Evolutionary conservation across 2,113 vertebrate species (phyloP), one percentile per base, ranked within the genome.

Genomic region (Lepisosteus osseus): DNA sequence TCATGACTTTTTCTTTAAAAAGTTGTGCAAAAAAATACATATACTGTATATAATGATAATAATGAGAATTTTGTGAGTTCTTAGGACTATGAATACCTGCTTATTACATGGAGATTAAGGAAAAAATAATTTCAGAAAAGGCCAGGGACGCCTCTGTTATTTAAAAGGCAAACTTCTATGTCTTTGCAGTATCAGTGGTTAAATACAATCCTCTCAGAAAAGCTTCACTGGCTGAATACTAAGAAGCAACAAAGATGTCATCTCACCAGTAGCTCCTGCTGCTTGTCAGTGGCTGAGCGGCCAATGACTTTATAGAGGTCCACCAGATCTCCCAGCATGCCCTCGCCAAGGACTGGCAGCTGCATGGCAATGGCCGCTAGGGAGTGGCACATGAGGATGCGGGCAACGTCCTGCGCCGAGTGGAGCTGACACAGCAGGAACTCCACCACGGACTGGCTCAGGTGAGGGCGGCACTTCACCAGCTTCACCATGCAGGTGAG

Each of bases 211-310:
- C 29, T 29, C 29, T 29, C 29, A 29, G 29, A 29, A 29, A 29
- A 29, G 29, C 29, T 29, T 29, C 29, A 29, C 29, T 29, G 29
- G 29, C 29, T 29, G 29, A 29, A 29, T 29, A 29, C 29, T 29
- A 29, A 29, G 29, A 29, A 51, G 2, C 47, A 51, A 51, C 47
- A 51, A 5, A 51, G 47, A 5, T 54, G 7, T 6, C 15, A 67
- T 62, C 92, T 94, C 82, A 99, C 97, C 94, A 99, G 86, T 74
- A 99, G 95, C 71, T 98, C 96, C 70, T 99, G 97, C 69, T 98
- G 96, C 79, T 95, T 95, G 84, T 96, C 93, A 0, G 95, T 95
- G 65, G 93, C 85, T 4, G 95, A 95, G 41, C 77, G 88, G 67
- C 94, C 93, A 55, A 94, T 95, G 67, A 95, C 90, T 77, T 90